Evolutionary conservation across 2,113 vertebrate genomes (phyloP), one percentile per base, ranked within the genome.

Genomic region (Salvelinus fontinalis): DNA sequence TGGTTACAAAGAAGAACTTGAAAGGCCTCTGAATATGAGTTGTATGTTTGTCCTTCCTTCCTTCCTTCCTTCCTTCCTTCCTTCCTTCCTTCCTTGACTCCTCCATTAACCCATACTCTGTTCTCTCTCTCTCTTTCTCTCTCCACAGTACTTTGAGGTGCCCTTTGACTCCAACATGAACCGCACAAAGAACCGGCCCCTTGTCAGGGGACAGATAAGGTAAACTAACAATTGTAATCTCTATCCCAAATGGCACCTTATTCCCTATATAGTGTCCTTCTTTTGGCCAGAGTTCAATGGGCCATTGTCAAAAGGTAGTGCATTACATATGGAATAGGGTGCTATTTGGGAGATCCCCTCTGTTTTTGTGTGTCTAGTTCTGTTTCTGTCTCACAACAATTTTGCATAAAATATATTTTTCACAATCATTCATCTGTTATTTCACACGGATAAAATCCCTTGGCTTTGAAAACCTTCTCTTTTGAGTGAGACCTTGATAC

Each of bases 81-180:
- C 29, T 29, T 29, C 5, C 2, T 11, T 12, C 49, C 24, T 26
- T 22, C 34, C 34, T 39, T 39, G 7, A 39, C 7, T 67, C 74
- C 57, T 67, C 4, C 73, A 27, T 39, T 87, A 64, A 92, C 80
- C 67, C 71, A 0, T 76, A 85, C 0, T 73, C 51, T 75, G 34
- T 34, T 34, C 31, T 31, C 29, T 24, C n/a, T 57, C 78, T 87
- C 59, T 39, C 9, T 44, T 9, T 86, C 69, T 76, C 83, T 89
- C 73, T 86, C 91, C 86, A 34, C 95, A 99, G 97, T 99, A 97
- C 93, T 98, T 99, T 76, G 97, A 99, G 91, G 97, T 99, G 78
- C 98, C 98, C 0, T 99, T 99, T 81, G 98, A 99, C 91, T 97
- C 98, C 67, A 99, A 99, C 89, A 99, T 99, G 98, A 99, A 95